Evolutionary conservation across 2,888 invertebrate species (phyloP).

Genomic region (Leptinotarsa rubiginosa): DNA sequence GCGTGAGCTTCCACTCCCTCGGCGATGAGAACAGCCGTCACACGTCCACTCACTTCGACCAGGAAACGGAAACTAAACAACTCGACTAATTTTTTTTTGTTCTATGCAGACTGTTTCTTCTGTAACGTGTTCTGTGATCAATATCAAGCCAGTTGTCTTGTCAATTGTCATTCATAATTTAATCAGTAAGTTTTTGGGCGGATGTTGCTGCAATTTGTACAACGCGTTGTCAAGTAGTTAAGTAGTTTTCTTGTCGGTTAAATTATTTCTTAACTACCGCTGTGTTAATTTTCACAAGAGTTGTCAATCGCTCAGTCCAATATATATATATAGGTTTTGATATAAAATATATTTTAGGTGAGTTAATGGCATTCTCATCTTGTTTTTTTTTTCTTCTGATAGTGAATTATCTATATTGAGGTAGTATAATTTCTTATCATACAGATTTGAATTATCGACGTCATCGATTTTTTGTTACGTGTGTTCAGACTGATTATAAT

Average conservation of each 20-base stretch:
- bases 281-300: background rate
- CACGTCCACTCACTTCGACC: too few species aligned
- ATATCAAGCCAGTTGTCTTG: too few species aligned
- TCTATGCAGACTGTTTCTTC: too few species aligned
- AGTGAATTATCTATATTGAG: background rate
- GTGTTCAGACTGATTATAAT: background rate
- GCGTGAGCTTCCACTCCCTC: too few species aligned
- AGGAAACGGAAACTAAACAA: too few species aligned
- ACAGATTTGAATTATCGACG: background rate
- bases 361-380: background rate
- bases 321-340: background rate
- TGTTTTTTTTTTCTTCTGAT: conserved; percentile 1
- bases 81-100: too few species aligned
- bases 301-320: background rate
- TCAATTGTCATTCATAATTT: too few species aligned
- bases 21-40: too few species aligned
- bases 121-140: too few species aligned
- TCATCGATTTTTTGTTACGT: background rate
- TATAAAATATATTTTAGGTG: background rate
- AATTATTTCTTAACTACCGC: too few species aligned
- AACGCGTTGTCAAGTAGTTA: background rate
- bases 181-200: too few species aligned
- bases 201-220: background rate
- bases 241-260: background rate
- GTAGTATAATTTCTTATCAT: background rate